Conservation (phyloP, 2,113 vertebrate genomes). For the Andinoacara biseriatus region DNA sequence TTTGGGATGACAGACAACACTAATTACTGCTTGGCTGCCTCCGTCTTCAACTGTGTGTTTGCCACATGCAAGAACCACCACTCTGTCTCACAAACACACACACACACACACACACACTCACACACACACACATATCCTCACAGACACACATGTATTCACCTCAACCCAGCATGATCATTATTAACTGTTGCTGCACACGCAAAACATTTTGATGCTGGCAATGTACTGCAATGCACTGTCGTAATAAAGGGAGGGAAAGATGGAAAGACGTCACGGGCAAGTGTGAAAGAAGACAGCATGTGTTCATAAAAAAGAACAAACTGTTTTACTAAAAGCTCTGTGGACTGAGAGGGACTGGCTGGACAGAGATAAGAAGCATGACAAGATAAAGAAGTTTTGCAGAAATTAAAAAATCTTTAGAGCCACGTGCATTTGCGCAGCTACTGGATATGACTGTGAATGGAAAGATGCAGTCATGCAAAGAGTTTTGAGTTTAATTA, state of each 20-base stretch:
- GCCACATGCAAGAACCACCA: constrained; percentile 30
- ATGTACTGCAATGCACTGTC: constrained; percentile 13
- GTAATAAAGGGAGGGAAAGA: not conserved
- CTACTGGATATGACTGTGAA: not conserved
- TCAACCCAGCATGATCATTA: constrained; percentile 25
- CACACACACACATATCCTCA: not conserved
- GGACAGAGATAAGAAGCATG: not conserved
- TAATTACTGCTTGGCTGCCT: constrained; percentile 67
- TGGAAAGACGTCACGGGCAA: constrained; percentile 7
- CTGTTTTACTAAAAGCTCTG: not conserved
- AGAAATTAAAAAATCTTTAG: not conserved
- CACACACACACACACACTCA: not conserved
- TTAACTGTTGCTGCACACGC: constrained; percentile 9
- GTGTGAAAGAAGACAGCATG: constrained; percentile 12
- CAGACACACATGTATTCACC: not conserved
- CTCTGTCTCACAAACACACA: not conserved
- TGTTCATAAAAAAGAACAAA: not conserved
- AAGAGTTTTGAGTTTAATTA: not conserved
- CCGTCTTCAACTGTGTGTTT: constrained; percentile 25
- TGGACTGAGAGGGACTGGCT: not conserved
- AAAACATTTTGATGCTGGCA: constrained; percentile 43
- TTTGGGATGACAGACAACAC: constrained; percentile 68
- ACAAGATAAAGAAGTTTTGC: not conserved
- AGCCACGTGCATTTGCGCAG: not conserved
- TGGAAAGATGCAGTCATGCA: not conserved